These are phyloP conservation scores for Zaprionus davidi DNA, from an alignment of 1,140 invertebrate genomes.

Conservation along the genomic window DNA sequence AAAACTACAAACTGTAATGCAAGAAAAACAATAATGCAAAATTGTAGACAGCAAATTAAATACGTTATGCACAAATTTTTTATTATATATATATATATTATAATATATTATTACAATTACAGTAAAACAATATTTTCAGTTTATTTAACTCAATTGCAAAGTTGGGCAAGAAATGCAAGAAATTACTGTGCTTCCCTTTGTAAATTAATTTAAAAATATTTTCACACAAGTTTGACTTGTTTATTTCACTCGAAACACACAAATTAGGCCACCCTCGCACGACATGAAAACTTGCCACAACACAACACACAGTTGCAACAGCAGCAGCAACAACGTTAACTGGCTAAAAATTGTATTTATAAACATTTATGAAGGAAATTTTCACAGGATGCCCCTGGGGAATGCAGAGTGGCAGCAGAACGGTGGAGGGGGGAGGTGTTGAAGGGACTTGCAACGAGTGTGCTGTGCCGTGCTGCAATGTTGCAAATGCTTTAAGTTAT, in stretches of 20 bases:
- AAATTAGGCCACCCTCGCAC: conserved; percentile 21
- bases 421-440: background rate
- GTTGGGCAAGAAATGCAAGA: background rate
- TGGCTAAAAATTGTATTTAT: conserved; percentile 75
- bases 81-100: too few species aligned
- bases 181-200: background rate
- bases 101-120: background rate
- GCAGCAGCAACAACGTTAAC: conserved; percentile 35
- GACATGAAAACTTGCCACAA: conserved; percentile 34
- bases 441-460: conserved; percentile 16
- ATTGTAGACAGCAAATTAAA: too few species aligned
- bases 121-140: background rate
- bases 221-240: background rate
- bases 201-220: background rate
- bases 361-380: conserved; percentile 78
- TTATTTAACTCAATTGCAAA: background rate
- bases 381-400: conserved; percentile 30
- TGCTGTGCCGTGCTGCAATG: conserved; percentile 19
- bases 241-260: background rate
- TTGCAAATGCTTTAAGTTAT: conserved; percentile 71
- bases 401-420: background rate
- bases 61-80: too few species aligned
- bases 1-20: background rate
- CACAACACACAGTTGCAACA: conserved; percentile 32
- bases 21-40: background rate